Conservation (phyloP, 1,140 invertebrate genomes). For the Geopemphigus sp. region DNA sequence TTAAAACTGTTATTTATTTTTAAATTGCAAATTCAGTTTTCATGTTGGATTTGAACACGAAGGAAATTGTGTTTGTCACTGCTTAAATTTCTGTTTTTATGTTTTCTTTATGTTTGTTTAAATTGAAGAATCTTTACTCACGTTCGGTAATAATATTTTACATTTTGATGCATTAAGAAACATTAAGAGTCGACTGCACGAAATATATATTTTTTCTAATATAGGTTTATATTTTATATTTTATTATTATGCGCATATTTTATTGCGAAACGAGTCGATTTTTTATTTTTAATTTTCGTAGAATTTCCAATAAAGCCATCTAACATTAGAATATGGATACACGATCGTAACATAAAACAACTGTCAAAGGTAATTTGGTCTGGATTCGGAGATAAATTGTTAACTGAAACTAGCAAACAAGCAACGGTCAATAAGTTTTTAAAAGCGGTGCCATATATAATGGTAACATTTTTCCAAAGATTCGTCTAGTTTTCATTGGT, state of each 20-base stretch:
- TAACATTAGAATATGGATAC: slow-evolving; percentile 88
- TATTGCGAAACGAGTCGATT: neutral
- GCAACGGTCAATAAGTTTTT: slow-evolving; percentile 75
- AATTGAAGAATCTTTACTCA: too few species aligned
- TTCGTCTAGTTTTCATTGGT: neutral
- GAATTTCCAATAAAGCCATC: slow-evolving; percentile 66
- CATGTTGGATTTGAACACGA: too few species aligned
- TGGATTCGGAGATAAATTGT: slow-evolving; percentile 75
- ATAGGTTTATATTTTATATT: neutral
- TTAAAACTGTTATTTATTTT: too few species aligned
- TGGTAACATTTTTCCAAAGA: slow-evolving; percentile 62
- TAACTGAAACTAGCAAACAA: slow-evolving; percentile 80
- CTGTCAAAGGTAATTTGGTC: slow-evolving; percentile 83
- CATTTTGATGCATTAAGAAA: too few species aligned
- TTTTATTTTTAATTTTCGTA: neutral
- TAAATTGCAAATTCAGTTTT: too few species aligned
- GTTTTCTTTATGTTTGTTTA: too few species aligned
- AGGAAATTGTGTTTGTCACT: too few species aligned
- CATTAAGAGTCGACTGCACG: too few species aligned
- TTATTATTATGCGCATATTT: neutral
- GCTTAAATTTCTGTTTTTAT: too few species aligned
- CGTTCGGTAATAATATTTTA: too few species aligned
- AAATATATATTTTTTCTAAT: too few species aligned
- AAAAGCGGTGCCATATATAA: slow-evolving; percentile 80
- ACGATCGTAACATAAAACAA: slow-evolving; percentile 78